Percentiles rank a stretch among this genome's conserved stretches.
phyloP scores from a whole-genome alignment of 2,888 invertebrate genomes.

The Stratiomys singularior region DNA sequence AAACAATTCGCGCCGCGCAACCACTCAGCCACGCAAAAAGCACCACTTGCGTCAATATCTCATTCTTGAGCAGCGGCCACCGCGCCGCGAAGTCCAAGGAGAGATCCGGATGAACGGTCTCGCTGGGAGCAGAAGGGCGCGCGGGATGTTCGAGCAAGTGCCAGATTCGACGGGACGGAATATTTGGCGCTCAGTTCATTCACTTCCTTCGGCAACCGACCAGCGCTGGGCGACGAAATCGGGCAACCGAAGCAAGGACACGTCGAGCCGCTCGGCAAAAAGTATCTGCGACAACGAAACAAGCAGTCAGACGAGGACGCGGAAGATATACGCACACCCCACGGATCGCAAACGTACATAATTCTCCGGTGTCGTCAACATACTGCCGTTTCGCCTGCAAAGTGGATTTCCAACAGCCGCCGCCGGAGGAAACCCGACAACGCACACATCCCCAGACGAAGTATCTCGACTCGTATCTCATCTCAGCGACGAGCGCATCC shows the following conservation, averaged over 20 bases:
- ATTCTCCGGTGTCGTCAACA: constrained; percentile 23
- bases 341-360: constrained; percentile 10
- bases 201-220: neutral
- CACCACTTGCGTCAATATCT: constrained; percentile 26
- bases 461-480: neutral
- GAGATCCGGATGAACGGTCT: neutral
- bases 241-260: neutral
- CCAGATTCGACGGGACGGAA: neutral
- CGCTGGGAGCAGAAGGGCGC: neutral
- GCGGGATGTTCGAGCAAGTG: neutral
- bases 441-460: neutral
- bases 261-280: neutral
- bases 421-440: neutral
- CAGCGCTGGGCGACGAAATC: neutral
- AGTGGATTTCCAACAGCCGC: constrained; percentile 13
- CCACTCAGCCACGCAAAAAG: neutral
- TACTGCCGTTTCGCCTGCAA: neutral
- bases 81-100: neutral
- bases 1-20: neutral
- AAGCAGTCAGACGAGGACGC: neutral
- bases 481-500: neutral
- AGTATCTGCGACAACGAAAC: neutral
- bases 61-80: neutral
- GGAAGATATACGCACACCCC: neutral
- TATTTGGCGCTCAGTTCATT: constrained; percentile 2